Base-by-base conservation (phyloP, 1,140 invertebrate genomes). In the Drosophila nannoptera region DNA sequence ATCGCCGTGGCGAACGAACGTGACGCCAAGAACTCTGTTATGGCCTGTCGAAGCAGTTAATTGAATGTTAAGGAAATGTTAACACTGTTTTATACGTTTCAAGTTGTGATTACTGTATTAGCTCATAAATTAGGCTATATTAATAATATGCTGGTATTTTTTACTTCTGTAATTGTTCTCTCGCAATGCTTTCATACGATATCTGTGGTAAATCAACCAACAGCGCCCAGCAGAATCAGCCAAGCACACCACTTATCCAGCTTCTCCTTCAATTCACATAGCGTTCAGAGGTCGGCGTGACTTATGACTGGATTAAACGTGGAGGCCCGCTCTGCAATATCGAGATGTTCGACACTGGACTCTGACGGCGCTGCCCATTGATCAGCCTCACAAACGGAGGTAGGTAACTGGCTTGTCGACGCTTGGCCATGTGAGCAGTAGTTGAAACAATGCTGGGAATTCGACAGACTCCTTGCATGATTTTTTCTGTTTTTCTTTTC, bases 281-380 rank as follows among this genome's bases (percentile, higher is more conserved):
- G 38, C 14, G n/a, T 59, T 46, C 53, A 54, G 61, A 73, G 58
- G 56, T 73, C 53, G 66, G 65, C 76, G 76, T 83, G 80, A 84
- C 80, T 84, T 84, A 77, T 84, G 80, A 80, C 69, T 73, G 75
- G 54, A 71, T 63, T 73, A 76, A 82, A 53, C 49, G 63, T 78
- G 67, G 62, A 36, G 71, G 73, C 70, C 78, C 73, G 49, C 60
- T 56, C 69, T 53, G 43, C 36, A 5, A 48, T 9, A 35, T 31
- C 42, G 35, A 9, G 35, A 40, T 36, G 42, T 7, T 45, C 29
- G 14, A n/a, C 9, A n/a, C 36, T 69, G 29, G 29, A 14, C 9
- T 14, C n/a, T 9, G 22, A 32, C 73, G 36, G 36, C 50, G 58
- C 40, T 31, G 45, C 33, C 49, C 36, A 67, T 53, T 63, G 49